Conservation (phyloP, 2,888 invertebrate species). For the Conchocele bisecta region DNA sequence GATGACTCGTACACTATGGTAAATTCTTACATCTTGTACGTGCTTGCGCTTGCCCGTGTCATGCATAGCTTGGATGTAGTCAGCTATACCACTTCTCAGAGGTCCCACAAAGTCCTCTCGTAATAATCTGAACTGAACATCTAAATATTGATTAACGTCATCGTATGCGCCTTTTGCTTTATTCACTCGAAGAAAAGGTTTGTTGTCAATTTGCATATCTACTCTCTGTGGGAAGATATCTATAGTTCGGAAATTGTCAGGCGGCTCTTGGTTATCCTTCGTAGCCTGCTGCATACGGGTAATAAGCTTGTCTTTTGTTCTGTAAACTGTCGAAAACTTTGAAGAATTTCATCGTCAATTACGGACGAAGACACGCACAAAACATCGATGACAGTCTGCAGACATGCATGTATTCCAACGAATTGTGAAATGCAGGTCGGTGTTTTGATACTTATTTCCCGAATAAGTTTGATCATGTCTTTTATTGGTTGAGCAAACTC, state of each 20-base stretch:
- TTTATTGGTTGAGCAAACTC: slow-evolving; percentile 31
- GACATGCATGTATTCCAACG: slow-evolving; percentile 37
- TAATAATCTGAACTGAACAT: slow-evolving; percentile 89
- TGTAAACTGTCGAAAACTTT: slow-evolving; percentile 45
- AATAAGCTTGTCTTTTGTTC: slow-evolving; percentile 28
- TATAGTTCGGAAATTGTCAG: slow-evolving; percentile 83
- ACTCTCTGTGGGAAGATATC: slow-evolving; percentile 77
- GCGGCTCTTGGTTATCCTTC: slow-evolving; percentile 62
- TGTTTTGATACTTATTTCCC: slow-evolving; percentile 30
- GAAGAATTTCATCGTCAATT: slow-evolving; percentile 42
- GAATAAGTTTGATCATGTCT: slow-evolving; percentile 42
- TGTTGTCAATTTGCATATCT: slow-evolving; percentile 55
- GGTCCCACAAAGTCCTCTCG: slow-evolving; percentile 92
- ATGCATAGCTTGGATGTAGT: slow-evolving; percentile 81
- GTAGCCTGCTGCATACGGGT: background rate
- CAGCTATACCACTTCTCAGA: slow-evolving; percentile 87
- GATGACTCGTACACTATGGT: slow-evolving; percentile 46
- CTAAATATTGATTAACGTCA: slow-evolving; percentile 89
- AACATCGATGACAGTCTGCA: slow-evolving; percentile 38
- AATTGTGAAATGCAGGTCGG: slow-evolving; percentile 43
- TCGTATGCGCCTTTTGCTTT: slow-evolving; percentile 87
- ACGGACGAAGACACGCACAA: slow-evolving; percentile 32
- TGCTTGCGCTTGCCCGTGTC: slow-evolving; percentile 23
- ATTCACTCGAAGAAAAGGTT: slow-evolving; percentile 85
- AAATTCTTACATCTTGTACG: slow-evolving; percentile 54